Evolutionary conservation across 2,113 vertebrate species (phyloP).

Genomic region (Gyps fulvus): DNA sequence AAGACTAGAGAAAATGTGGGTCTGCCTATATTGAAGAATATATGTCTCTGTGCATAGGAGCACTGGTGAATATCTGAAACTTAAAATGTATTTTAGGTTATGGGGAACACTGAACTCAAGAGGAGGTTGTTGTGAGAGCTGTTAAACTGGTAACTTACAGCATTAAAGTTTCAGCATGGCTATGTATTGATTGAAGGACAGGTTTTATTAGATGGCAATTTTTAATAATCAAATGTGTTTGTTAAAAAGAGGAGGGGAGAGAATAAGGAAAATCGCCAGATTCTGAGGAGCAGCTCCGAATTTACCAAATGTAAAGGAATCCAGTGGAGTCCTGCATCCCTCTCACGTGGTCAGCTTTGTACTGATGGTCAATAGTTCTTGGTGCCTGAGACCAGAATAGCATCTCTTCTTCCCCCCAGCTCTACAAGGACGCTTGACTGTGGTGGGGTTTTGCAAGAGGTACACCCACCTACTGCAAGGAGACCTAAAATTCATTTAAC

Average conservation of each 20-base stretch:
- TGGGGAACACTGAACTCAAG: constrained; percentile 12
- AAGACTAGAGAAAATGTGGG: rapidly evolving
- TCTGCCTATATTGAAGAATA: rapidly evolving
- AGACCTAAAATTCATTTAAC: not conserved
- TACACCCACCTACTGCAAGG: not conserved
- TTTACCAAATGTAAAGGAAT: not conserved
- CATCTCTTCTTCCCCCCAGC: not conserved
- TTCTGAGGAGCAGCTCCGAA: not conserved
- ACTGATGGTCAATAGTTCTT: not conserved
- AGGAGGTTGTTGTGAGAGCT: constrained; percentile 35
- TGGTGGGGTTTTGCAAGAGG: not conserved
- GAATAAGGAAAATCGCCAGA: not conserved
- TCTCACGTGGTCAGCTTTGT: not conserved
- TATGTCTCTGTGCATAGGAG: not conserved
- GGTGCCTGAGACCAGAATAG: not conserved
- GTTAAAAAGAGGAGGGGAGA: constrained; percentile 1
- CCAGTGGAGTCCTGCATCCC: not conserved
- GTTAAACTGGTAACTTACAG: constrained; percentile 44
- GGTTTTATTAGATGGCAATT: constrained; percentile 24
- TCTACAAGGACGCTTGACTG: not conserved
- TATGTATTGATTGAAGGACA: constrained; percentile 9
- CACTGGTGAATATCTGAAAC: not conserved
- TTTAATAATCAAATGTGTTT: constrained; percentile 38
- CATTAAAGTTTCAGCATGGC: constrained; percentile 41
- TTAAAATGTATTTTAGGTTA: not conserved